These are phyloP conservation scores for Euura lappo DNA, from an alignment of 1,140 invertebrate species.

Conservation along the genomic window DNA sequence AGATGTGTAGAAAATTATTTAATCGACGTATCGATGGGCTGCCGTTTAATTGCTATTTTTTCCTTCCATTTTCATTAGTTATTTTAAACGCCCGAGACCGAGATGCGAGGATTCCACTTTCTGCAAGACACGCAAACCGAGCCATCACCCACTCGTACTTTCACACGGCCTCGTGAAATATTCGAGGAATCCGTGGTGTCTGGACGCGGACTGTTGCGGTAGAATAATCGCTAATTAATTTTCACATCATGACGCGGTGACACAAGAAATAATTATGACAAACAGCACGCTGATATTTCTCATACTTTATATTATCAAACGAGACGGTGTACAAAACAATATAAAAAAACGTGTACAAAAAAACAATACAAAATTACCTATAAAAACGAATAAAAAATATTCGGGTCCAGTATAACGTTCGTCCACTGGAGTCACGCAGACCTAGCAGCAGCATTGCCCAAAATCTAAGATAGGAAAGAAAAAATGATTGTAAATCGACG, in stretches of 20 bases:
- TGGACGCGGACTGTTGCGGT: neutral
- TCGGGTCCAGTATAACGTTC: neutral
- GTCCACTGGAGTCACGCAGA: neutral
- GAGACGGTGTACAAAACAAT: neutral
- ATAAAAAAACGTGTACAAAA: neutral
- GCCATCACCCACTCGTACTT: neutral
- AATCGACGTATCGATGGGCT: too few species aligned
- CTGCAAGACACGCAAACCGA: neutral
- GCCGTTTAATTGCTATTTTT: too few species aligned
- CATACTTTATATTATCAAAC: neutral
- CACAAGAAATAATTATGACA: neutral
- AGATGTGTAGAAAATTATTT: too few species aligned
- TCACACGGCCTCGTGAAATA: conserved; percentile 6
- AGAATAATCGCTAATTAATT: neutral
- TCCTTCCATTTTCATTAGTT: too few species aligned
- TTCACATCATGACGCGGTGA: neutral
- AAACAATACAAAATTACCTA: neutral
- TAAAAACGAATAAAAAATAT: neutral
- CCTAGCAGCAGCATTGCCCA: neutral
- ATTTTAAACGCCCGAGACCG: too few species aligned
- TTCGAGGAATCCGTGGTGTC: neutral
- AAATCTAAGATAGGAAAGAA: neutral
- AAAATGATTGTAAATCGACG: too few species aligned
- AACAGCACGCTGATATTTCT: neutral
- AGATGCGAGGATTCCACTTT: neutral